Conservation (phyloP, 2,797 vertebrate genomes). For the Tragelaphus oryx region DNA sequence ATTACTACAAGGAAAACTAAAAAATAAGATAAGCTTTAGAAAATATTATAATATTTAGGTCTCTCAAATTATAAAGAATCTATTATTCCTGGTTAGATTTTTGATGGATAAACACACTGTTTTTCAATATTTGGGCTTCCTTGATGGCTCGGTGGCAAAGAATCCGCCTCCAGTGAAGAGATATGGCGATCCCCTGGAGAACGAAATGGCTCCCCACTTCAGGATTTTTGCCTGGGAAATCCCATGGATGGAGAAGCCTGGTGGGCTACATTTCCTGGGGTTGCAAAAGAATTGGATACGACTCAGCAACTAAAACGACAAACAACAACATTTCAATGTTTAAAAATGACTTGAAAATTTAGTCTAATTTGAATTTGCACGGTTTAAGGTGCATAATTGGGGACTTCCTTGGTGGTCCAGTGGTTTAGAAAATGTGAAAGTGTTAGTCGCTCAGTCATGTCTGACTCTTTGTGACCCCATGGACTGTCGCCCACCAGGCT, state of each 20-base stretch:
- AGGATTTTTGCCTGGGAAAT: neutral
- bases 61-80: neutral
- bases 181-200: neutral
- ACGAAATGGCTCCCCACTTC: neutral
- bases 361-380: neutral
- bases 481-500: neutral
- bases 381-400: neutral
- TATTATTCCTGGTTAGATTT: neutral
- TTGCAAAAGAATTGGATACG: neutral
- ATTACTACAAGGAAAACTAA: neutral
- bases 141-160: neutral
- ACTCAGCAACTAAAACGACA: fast-evolving
- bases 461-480: neutral
- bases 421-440: neutral
- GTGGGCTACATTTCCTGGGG: neutral
- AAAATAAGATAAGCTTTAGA: neutral
- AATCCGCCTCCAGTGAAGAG: neutral
- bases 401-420: neutral
- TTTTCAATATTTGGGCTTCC: neutral
- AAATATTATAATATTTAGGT: neutral
- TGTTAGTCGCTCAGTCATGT: fast-evolving
- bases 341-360: neutral
- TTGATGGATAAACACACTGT: neutral
- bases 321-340: neutral
- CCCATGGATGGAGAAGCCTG: neutral